Conservation (phyloP, 2,888 invertebrate genomes). For the Pseudococcus jackbeardsleyi region DNA sequence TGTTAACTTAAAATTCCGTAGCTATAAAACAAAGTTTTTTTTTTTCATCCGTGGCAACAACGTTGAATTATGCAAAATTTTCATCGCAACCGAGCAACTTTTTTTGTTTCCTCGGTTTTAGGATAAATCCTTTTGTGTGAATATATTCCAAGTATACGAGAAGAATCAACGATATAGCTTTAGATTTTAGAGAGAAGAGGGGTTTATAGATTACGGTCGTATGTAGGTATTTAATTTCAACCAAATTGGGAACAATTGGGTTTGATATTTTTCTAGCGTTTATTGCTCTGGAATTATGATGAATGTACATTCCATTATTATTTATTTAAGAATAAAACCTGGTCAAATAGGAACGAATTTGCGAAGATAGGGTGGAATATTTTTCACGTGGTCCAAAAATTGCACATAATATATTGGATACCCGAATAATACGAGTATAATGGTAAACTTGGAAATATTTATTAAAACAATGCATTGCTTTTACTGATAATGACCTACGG, state of each 20-base stretch:
- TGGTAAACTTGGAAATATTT: neutral
- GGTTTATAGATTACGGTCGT: neutral
- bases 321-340: neutral
- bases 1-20: slow-evolving; percentile 9
- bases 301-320: neutral
- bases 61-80: slow-evolving; percentile 32
- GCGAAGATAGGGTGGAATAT: neutral
- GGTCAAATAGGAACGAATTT: neutral
- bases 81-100: neutral
- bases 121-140: slow-evolving; percentile 5
- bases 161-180: neutral
- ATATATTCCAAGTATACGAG: neutral
- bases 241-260: neutral
- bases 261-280: neutral
- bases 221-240: neutral
- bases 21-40: slow-evolving; percentile 11
- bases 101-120: neutral
- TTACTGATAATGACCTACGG: neutral
- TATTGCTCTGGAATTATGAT: neutral
- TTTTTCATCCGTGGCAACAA: neutral
- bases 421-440: neutral
- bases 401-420: neutral
- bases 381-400: neutral
- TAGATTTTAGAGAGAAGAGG: neutral
- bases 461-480: neutral